Base-by-base conservation (phyloP, 2,888 invertebrate species). In the Zele albiditarsus region DNA sequence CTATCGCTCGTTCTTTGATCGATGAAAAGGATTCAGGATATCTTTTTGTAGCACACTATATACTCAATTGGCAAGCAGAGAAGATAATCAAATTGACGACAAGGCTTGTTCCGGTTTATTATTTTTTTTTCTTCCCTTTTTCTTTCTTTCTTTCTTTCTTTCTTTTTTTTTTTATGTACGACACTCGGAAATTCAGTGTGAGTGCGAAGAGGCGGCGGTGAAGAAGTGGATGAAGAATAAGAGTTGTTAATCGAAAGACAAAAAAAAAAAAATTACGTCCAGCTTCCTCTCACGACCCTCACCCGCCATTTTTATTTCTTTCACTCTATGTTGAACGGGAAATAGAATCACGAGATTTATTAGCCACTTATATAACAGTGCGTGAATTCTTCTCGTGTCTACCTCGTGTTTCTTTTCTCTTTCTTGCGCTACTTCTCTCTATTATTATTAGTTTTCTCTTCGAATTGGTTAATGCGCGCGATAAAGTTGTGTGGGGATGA, bases 301-400 rank as follows among this genome's bases (percentile, higher is more conserved):
- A 33, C 38, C 20, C 27, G 60, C n/a, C 23, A n/a, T 62, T 33
- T 60, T 58, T 58, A 14, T 60, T 60, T 27, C 38, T 69, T 62
- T 46, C 42, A 62, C 25, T 42, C 28, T 57, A 28, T 65, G 58
- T 27, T 38, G 49, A 67, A 72, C 71, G 68, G 71, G 75, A 75
- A 72, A 75, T 75, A 57, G 71, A 75, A 72, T 75, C 75, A 67
- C 38, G 42, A 71, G 66, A 72, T 75, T 75, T 75, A 75, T 75
- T 71, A 72, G 68, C 68, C 23, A 23, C 46, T 68, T 67, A 46
- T 71, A 68, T 46, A 33, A 16, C 16, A 10, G 38, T 65, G 20
- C 20, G 53, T 57, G 57, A 38, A 57, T 33, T 53, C 46, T 74
- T 42, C 4, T 27, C 33, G 12, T 20, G 28, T 65, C 38, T 74